Percentiles rank a stretch among this genome's conserved stretches.
Evolutionary conservation across 37 sponge, comb jelly and placozoan species (phyloP).

Genomic region (Aphrocallistes beatrix): DNA sequence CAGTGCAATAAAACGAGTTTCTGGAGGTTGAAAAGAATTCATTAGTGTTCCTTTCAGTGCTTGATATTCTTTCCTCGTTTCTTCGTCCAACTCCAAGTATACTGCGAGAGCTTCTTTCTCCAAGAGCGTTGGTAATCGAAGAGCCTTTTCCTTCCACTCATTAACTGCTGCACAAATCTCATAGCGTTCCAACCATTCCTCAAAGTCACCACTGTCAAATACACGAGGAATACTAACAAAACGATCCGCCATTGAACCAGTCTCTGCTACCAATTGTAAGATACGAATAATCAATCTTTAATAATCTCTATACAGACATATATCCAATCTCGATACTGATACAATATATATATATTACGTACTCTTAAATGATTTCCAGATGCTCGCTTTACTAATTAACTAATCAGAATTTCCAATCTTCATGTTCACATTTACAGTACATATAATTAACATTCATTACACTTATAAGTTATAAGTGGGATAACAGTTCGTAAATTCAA

Average conservation of each 20-base stretch:
- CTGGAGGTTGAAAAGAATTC: background rate
- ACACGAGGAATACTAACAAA: background rate
- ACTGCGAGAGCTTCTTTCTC: background rate
- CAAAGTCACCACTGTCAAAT: background rate
- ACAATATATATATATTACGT: too few species aligned
- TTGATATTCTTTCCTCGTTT: background rate
- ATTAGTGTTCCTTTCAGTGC: background rate
- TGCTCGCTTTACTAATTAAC: too few species aligned
- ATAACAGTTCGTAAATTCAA: too few species aligned
- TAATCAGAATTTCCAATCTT: too few species aligned
- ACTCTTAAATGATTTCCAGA: too few species aligned
- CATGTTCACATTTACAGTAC: too few species aligned
- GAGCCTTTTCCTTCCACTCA: constrained; percentile 11
- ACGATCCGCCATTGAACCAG: background rate
- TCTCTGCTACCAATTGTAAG: constrained; percentile 15
- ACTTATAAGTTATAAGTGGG: too few species aligned
- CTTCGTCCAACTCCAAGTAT: background rate
- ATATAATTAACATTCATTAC: too few species aligned
- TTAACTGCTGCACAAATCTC: background rate
- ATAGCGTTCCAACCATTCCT: constrained; percentile 2
- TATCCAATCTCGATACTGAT: too few species aligned
- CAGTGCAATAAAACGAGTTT: background rate
- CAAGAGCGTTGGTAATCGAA: background rate
- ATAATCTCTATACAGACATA: too few species aligned
- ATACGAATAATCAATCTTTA: too few species aligned